phyloP scores from a whole-genome alignment of 2,888 invertebrate species.

The Campoletis raptor region DNA sequence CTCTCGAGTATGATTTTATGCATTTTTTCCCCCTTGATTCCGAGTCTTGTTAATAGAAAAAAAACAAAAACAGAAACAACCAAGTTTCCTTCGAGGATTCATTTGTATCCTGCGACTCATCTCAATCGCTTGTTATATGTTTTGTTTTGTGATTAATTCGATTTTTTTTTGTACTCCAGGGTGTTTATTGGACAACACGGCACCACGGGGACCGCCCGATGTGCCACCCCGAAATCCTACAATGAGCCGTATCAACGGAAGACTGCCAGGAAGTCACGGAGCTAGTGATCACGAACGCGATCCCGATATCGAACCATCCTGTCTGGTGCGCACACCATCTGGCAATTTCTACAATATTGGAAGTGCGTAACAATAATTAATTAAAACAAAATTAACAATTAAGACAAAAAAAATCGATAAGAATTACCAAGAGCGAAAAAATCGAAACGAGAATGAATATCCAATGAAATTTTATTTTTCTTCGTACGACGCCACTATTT shows the following conservation, averaged over 20 bases:
- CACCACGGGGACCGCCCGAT: slow-evolving; percentile 91
- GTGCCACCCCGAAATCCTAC: slow-evolving; percentile 96
- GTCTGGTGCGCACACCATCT: slow-evolving; percentile 95
- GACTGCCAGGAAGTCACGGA: slow-evolving; percentile 89
- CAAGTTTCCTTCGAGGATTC: too few relatives aligned
- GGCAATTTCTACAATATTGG: slow-evolving; percentile 96
- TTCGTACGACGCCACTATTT: not conserved
- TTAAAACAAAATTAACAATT: not conserved
- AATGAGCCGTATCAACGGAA: slow-evolving; percentile 96
- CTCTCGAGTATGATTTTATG: not conserved
- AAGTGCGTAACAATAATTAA: slow-evolving; percentile 86
- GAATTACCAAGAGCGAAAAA: slow-evolving; percentile 4
- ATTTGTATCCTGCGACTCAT: too few relatives aligned
- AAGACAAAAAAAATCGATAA: not conserved
- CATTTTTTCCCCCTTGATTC: not conserved
- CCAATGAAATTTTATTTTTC: not conserved
- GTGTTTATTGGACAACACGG: slow-evolving; percentile 94
- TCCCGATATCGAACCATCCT: slow-evolving; percentile 96
- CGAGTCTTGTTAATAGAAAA: not conserved
- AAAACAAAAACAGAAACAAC: not conserved
- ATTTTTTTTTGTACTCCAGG: slow-evolving; percentile 87
- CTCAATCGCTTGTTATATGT: too few relatives aligned
- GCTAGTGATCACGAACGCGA: slow-evolving; percentile 85
- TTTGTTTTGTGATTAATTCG: not conserved
- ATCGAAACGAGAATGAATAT: not conserved